Conservation (phyloP, 2,113 vertebrate genomes). For the Sus scrofa region T2T-Sscrofa CM000812.6:225825501-225826000, state of each 20-base stretch:
- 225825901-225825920: background rate
- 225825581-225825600: constrained; percentile 69
- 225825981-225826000: background rate
- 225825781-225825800: background rate
- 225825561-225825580: constrained; percentile 83
- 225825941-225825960: background rate
- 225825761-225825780: constrained; percentile 58
- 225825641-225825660: constrained; percentile 64
- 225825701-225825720: constrained; percentile 73
- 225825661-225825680: constrained; percentile 58
- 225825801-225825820: background rate
- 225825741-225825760: constrained; percentile 52
- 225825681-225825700: constrained; percentile 65
- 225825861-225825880: background rate
- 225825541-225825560: constrained; percentile 86
- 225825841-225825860: constrained; percentile 48
- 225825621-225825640: constrained; percentile 52
- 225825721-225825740: constrained; percentile 62
- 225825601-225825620: constrained; percentile 47
- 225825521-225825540: constrained; percentile 81
- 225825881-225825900: background rate
- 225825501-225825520: constrained; percentile 88
- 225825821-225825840: background rate
- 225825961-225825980: background rate
- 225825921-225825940: background rate